Conservation (phyloP, 2,888 invertebrate species). For the Athetis lepigone region DNA sequence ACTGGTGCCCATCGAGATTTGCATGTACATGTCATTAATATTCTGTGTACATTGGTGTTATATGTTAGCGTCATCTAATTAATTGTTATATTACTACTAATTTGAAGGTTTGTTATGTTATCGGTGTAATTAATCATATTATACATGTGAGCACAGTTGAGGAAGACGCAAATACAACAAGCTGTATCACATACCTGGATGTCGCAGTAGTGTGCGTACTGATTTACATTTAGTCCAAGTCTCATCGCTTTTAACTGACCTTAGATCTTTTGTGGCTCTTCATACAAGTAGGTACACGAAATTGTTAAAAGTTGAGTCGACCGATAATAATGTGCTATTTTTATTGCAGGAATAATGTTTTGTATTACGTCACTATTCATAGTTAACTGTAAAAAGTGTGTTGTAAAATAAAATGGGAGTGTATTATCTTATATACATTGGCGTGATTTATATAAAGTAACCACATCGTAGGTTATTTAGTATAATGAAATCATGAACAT, state of each 20-base stretch:
- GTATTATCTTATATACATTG: constrained; percentile 35
- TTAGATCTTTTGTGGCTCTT: constrained; percentile 18
- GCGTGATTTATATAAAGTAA: constrained; percentile 35
- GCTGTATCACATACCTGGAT: constrained; percentile 81
- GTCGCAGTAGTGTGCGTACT: constrained; percentile 81
- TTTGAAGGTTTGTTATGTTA: constrained; percentile 71
- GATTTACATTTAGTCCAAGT: constrained; percentile 89
- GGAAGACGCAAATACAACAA: constrained; percentile 90
- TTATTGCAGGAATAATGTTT: constrained; percentile 50
- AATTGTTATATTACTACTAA: constrained; percentile 72
- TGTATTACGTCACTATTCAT: constrained; percentile 23
- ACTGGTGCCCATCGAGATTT: constrained; percentile 64
- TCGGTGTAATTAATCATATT: constrained; percentile 71
- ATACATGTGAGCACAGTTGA: constrained; percentile 79
- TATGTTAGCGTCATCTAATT: constrained; percentile 61
- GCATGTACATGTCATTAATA: constrained; percentile 78
- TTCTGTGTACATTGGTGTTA: constrained; percentile 72
- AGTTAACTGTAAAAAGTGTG: constrained; percentile 19
- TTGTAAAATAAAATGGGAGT: constrained; percentile 33
- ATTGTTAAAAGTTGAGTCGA: constrained; percentile 24
- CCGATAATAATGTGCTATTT: constrained; percentile 36
- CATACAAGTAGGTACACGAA: constrained; percentile 27
- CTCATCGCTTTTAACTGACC: constrained; percentile 52
- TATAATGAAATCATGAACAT: constrained; percentile 22
- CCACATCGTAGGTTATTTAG: constrained; percentile 19